Evolutionary conservation across 2,797 vertebrate species (phyloP), one percentile per base, ranked within the genome.

Genomic region (Sebastes reedi): DNA sequence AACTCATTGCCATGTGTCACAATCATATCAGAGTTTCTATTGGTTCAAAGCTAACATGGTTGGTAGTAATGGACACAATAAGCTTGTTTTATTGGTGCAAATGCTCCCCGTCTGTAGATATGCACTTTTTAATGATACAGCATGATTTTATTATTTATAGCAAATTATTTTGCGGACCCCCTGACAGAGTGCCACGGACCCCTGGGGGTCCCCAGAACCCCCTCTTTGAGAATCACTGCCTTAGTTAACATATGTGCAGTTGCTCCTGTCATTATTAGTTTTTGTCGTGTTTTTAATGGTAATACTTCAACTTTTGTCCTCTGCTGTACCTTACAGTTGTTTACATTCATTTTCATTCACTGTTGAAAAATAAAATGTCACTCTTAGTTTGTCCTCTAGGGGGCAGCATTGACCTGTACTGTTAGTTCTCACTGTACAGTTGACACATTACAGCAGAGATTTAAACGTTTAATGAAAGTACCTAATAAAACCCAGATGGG

Each of bases 321-420:
- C 20, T 59, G 18, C 5, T 27, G 24, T 50, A 14, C 64, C 9
- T 36, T 14, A 50, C 10, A 2, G 3, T 66, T 42, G 50, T 20
- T 20, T 14, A 52, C 60, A 27, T 67, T 68, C 13, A 14, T 69
- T 71, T 29, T 9, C 11, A 8, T n/a, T 24, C 42, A 4, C 9
- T 18, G 30, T 72, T 46, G 2, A 75, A 18, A 77, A 58, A 34
- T 52, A 18, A 18, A 69, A 34, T 11, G 9, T 2, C 54, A 42
- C 4, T 61, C 25, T 59, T 29, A 18, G 18, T 84, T 30, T 84
- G n/a, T 46, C 72, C 86, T 77, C 9, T 54, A 90, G 92, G 77
- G 82, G 88, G 86, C 77, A 89, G 83, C 78, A 87, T 67, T 46
- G 42, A 20, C 8, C 10, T 80, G 3, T 24, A 12, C 12, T 65